phyloP scores from a whole-genome alignment of 2,888 invertebrate genomes.

The Nomada ruficornis region DNA sequence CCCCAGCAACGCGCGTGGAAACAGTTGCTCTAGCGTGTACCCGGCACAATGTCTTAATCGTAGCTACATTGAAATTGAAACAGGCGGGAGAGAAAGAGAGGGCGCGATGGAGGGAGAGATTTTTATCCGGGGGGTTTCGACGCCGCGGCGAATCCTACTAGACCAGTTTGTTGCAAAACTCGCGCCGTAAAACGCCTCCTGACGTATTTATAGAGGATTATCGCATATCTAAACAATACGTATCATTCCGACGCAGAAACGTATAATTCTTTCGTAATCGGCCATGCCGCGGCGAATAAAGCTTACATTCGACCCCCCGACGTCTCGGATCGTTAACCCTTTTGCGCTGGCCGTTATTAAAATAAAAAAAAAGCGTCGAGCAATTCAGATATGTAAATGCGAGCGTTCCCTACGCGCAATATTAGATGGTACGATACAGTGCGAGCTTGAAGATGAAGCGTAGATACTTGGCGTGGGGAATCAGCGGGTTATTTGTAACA shows the following conservation, averaged over 20 bases:
- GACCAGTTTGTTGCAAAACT: constrained; percentile 46
- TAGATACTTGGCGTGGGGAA: constrained; percentile 5
- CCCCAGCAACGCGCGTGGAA: background rate
- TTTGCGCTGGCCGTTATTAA: constrained; percentile 13
- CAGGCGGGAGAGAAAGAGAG: background rate
- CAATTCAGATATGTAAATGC: constrained; percentile 49
- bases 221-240: constrained; percentile 52
- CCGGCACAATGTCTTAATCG: constrained; percentile 51
- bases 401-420: constrained; percentile 3
- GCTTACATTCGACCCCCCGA: constrained; percentile 12
- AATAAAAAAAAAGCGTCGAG: constrained; percentile 15
- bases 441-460: background rate
- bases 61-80: constrained; percentile 44
- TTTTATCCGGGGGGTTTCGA: constrained; percentile 34
- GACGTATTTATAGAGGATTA: constrained; percentile 47
- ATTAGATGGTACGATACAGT: constrained; percentile 17
- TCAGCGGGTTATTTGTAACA: background rate
- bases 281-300: constrained; percentile 26
- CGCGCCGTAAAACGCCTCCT: constrained; percentile 17
- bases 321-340: constrained; percentile 39
- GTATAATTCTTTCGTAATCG: constrained; percentile 47
- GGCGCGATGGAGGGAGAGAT: constrained; percentile 16
- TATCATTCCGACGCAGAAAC: constrained; percentile 26
- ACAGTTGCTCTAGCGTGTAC: constrained; percentile 29
- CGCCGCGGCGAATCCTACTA: constrained; percentile 27